Conservation (phyloP, 2,797 vertebrate species). For the Huso huso region DNA sequence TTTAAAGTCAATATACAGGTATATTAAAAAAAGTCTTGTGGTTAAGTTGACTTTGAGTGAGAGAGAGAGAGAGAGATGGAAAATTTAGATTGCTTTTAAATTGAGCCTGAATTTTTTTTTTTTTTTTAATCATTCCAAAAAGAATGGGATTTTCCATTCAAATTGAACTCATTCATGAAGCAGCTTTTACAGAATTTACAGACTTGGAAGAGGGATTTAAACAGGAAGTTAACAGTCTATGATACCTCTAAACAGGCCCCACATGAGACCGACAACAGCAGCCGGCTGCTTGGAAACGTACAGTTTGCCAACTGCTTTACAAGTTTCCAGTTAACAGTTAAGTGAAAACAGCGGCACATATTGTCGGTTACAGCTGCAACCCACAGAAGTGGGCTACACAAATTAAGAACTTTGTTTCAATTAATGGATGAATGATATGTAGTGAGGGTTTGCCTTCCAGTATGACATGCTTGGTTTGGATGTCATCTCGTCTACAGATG, state of each 20-base stretch:
- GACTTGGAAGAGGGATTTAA: conserved; percentile 18
- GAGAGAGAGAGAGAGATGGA: no score
- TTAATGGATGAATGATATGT: not conserved
- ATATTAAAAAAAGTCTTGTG: no score
- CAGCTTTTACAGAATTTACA: not conserved
- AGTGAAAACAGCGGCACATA: not conserved
- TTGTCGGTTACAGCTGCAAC: not conserved
- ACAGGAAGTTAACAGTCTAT: conserved; percentile 26
- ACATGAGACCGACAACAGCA: conserved; percentile 10
- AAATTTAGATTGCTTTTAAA: no score
- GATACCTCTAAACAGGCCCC: conserved; percentile 9
- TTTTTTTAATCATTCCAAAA: no score
- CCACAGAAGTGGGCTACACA: not conserved
- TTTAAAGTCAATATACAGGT: no score
- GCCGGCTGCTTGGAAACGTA: not conserved
- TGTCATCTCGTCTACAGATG: not conserved
- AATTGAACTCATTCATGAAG: not conserved
- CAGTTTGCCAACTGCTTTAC: not conserved
- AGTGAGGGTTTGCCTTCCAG: not conserved
- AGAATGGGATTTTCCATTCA: no score
- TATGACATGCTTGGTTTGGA: not conserved
- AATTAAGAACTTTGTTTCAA: conserved; percentile 1
- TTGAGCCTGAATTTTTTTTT: no score
- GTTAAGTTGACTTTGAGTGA: no score
- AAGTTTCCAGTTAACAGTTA: not conserved